Conservation (phyloP, 2,797 vertebrate genomes). For the Okamejei kenojei region DNA sequence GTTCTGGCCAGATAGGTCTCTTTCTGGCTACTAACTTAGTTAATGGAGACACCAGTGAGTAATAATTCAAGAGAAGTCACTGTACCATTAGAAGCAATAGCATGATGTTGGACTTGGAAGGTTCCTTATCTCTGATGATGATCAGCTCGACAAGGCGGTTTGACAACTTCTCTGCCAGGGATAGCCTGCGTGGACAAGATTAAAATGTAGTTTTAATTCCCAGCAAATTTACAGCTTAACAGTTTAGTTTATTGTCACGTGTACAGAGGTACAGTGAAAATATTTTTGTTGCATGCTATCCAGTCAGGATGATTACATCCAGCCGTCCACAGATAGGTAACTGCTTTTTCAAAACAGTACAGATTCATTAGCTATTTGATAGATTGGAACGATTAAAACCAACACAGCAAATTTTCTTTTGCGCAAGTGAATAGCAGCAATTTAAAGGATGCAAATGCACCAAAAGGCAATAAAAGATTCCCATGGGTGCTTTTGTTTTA, state of each 20-base stretch:
- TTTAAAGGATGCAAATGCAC: background rate
- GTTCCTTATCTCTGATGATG: background rate
- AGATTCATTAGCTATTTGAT: background rate
- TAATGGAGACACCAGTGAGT: background rate
- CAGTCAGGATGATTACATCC: too few relatives aligned
- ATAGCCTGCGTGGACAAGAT: background rate
- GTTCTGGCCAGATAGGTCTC: background rate
- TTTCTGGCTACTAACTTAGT: background rate
- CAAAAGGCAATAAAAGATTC: background rate
- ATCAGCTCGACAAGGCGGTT: background rate
- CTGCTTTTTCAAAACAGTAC: background rate
- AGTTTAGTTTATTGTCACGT: too few relatives aligned
- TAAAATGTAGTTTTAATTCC: background rate
- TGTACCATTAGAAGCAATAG: constrained; percentile 30
- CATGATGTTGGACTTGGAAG: background rate
- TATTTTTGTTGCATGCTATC: too few relatives aligned
- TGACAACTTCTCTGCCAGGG: background rate
- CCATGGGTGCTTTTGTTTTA: background rate
- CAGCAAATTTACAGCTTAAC: background rate
- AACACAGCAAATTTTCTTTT: background rate
- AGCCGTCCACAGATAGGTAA: background rate
- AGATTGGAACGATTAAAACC: background rate
- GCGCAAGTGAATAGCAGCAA: background rate
- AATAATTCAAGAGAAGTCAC: background rate
- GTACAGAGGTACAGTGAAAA: too few relatives aligned